phyloP scores from a whole-genome alignment of 2,888 invertebrate genomes.

The Dorcus hopei region DNA sequence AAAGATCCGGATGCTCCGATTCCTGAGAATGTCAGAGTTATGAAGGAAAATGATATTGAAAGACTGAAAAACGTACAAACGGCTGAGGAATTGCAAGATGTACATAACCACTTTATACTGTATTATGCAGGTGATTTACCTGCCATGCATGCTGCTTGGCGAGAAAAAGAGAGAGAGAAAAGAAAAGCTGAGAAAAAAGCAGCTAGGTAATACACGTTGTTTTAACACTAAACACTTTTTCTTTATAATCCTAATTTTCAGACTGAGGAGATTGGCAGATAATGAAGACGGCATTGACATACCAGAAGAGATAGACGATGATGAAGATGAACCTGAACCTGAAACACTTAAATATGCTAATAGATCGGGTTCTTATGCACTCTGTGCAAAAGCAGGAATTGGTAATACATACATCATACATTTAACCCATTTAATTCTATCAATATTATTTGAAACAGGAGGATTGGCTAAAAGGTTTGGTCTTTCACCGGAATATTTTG shows the following conservation, averaged over 20 bases:
- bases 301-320: slow-evolving; percentile 56
- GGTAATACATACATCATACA: slow-evolving; percentile 45
- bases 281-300: slow-evolving; percentile 66
- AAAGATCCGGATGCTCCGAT: slow-evolving; percentile 79
- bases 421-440: neutral
- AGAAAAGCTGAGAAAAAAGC: slow-evolving; percentile 54
- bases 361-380: slow-evolving; percentile 82
- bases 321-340: slow-evolving; percentile 56
- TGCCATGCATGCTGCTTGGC: slow-evolving; percentile 74
- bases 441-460: slow-evolving; percentile 49
- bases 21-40: slow-evolving; percentile 76
- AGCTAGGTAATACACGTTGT: slow-evolving; percentile 26
- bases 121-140: slow-evolving; percentile 86
- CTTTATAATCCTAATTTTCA: slow-evolving; percentile 18
- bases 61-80: slow-evolving; percentile 73
- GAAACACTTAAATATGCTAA: slow-evolving; percentile 80
- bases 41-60: slow-evolving; percentile 83
- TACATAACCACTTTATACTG: slow-evolving; percentile 88
- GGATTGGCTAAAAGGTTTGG: slow-evolving; percentile 89
- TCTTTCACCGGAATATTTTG: slow-evolving; percentile 89
- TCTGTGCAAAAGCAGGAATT: slow-evolving; percentile 82
- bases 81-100: slow-evolving; percentile 88
- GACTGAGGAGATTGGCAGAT: slow-evolving; percentile 54
- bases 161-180: slow-evolving; percentile 63
- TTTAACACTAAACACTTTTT: neutral